Conservation (phyloP, 2,113 vertebrate species). For the Chitala chitala region DNA sequence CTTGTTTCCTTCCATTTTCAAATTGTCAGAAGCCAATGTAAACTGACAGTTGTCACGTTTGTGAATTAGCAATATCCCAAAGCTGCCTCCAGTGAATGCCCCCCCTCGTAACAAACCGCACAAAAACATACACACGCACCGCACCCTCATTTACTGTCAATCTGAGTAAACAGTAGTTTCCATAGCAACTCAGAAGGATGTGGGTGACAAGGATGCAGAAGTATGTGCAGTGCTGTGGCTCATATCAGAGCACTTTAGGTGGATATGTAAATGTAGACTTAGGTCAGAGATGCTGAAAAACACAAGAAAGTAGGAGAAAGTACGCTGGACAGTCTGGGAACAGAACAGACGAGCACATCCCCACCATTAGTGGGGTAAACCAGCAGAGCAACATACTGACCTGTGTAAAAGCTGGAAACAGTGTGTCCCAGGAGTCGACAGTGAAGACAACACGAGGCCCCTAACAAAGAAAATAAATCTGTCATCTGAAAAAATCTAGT, state of each 20-base stretch:
- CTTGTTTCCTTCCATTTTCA: neutral
- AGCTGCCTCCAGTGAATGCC: constrained; percentile 34
- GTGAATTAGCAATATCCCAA: constrained; percentile 28
- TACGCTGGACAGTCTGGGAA: neutral
- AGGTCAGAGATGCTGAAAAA: neutral
- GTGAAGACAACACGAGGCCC: too few relatives aligned
- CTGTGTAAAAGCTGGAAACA: too few relatives aligned
- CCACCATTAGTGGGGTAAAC: neutral
- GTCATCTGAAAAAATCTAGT: too few relatives aligned
- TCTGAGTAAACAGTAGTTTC: constrained; percentile 37
- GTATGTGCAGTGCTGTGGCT: neutral
- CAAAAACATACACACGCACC: too few relatives aligned
- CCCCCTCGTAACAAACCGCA: too few relatives aligned
- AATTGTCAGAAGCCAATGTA: constrained; percentile 22
- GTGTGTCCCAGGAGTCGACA: too few relatives aligned
- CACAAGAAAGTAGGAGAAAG: too few relatives aligned
- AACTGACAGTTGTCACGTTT: constrained; percentile 35
- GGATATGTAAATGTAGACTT: constrained; percentile 39
- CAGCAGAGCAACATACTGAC: too few relatives aligned
- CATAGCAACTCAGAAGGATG: constrained; percentile 33
- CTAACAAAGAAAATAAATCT: too few relatives aligned
- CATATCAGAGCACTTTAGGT: constrained; percentile 11
- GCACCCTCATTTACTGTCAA: constrained; percentile 30
- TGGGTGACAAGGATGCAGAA: constrained; percentile 17
- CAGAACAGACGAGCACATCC: neutral